Evolutionary conservation across 2,888 invertebrate genomes (phyloP).

Genomic region (Megalurothrips usitatus): DNA sequence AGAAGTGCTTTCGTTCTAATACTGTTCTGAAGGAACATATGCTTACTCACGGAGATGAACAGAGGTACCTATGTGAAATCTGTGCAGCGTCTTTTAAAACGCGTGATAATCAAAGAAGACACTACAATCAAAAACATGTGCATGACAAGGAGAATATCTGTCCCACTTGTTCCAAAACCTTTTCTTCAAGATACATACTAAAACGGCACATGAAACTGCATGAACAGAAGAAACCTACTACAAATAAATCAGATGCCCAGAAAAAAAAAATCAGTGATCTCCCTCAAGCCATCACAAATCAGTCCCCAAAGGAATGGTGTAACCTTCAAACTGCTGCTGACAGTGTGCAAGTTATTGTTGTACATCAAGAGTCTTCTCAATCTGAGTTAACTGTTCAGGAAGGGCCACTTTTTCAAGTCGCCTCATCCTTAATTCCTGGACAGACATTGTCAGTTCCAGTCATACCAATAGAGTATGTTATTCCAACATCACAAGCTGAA

Average conservation of each 20-base stretch:
- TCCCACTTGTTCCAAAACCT: not conserved
- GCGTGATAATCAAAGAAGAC: not conserved
- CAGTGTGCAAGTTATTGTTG: not conserved
- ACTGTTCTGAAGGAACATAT: not conserved
- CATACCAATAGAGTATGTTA: not conserved
- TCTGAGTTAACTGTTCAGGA: not conserved
- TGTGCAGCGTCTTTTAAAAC: not conserved
- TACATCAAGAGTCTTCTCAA: not conserved
- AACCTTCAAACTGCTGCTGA: not conserved
- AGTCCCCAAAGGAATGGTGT: not conserved
- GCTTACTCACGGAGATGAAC: not conserved
- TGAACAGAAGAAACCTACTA: not conserved
- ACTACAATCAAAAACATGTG: not conserved
- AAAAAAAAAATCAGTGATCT: not conserved
- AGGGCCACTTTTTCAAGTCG: not conserved
- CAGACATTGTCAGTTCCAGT: not conserved
- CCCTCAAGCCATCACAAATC: not conserved
- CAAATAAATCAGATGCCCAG: not conserved
- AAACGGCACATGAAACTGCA: slow-evolving; percentile 10
- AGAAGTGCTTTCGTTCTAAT: not conserved
- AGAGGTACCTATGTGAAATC: not conserved
- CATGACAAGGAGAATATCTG: not conserved
- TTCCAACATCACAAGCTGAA: not conserved
- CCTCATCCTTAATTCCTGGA: not conserved
- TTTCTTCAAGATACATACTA: not conserved